Conservation (phyloP, 2,113 vertebrate species). For the Garra rufa region DNA sequence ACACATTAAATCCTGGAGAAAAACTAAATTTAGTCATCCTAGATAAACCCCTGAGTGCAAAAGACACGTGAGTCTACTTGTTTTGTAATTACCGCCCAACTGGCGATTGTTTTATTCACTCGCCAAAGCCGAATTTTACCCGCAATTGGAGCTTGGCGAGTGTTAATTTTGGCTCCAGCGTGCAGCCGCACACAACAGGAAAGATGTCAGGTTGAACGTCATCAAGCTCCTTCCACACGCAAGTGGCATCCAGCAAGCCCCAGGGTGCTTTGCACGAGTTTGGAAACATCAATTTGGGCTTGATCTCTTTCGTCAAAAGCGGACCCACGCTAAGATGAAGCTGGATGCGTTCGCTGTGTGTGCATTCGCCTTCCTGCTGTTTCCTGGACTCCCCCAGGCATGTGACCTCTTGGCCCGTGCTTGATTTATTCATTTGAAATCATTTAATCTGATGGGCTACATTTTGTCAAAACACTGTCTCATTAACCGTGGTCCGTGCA, state of each 20-base stretch:
- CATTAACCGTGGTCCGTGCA: slow-evolving; percentile 72
- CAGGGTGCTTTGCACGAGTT: slow-evolving; percentile 14
- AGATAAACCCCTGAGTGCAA: not conserved
- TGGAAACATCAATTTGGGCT: not conserved
- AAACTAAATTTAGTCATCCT: not conserved
- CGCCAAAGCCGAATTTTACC: not conserved
- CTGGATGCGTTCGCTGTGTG: slow-evolving; percentile 15
- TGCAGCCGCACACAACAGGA: not conserved
- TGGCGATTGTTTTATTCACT: not conserved
- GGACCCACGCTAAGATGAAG: slow-evolving; percentile 2
- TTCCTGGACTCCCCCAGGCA: slow-evolving; percentile 37
- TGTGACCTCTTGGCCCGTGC: slow-evolving; percentile 54
- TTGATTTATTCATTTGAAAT: slow-evolving; percentile 68
- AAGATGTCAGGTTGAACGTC: not conserved
- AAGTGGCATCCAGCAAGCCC: not conserved
- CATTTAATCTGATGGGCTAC: slow-evolving; percentile 71
- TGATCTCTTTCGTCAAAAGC: not conserved
- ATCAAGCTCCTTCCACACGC: not conserved
- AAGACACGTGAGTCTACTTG: not conserved
- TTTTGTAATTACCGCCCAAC: not conserved
- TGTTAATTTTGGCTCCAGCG: not conserved
- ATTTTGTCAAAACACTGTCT: slow-evolving; percentile 80
- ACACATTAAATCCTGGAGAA: not conserved
- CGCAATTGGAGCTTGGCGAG: not conserved
- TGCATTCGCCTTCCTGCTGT: slow-evolving; percentile 27